Percentiles rank a stretch among this genome's conserved stretches.
Evolutionary conservation across 2,888 invertebrate species (phyloP).

Genomic region (Podotricha telesiphe): DNA sequence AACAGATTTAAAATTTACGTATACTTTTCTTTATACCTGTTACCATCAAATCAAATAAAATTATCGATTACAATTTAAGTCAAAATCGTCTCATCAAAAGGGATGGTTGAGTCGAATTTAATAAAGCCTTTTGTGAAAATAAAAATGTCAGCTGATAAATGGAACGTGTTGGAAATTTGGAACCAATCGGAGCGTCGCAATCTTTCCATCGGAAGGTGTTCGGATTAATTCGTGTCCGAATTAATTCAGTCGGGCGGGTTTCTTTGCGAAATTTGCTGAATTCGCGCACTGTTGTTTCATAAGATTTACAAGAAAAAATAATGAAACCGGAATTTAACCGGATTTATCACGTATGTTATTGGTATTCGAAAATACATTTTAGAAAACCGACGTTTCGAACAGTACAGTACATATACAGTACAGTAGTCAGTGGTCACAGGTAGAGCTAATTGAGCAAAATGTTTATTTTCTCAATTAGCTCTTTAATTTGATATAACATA

Average conservation of each 20-base stretch:
- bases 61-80: constrained; percentile 31
- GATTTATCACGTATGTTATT: too few relatives aligned
- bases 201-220: constrained; percentile 56
- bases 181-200: constrained; percentile 51
- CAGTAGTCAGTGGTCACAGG: too few relatives aligned
- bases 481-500: too few relatives aligned
- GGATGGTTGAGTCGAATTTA: constrained; percentile 41
- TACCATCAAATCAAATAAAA: constrained; percentile 23
- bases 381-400: too few relatives aligned
- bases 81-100: constrained; percentile 36
- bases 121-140: constrained; percentile 46
- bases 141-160: constrained; percentile 48
- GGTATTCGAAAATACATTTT: too few relatives aligned
- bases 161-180: constrained; percentile 49
- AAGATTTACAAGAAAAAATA: background rate
- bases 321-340: too few relatives aligned
- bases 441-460: too few relatives aligned
- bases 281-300: constrained; percentile 41
- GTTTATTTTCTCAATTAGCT: too few relatives aligned
- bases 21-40: background rate
- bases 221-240: constrained; percentile 61
- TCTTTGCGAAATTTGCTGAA: constrained; percentile 52
- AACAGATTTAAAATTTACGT: background rate
- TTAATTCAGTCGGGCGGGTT: constrained; percentile 58
- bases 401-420: too few relatives aligned